Conservation (phyloP, 1,140 invertebrate species). For the Vanessa tameamea region DNA sequence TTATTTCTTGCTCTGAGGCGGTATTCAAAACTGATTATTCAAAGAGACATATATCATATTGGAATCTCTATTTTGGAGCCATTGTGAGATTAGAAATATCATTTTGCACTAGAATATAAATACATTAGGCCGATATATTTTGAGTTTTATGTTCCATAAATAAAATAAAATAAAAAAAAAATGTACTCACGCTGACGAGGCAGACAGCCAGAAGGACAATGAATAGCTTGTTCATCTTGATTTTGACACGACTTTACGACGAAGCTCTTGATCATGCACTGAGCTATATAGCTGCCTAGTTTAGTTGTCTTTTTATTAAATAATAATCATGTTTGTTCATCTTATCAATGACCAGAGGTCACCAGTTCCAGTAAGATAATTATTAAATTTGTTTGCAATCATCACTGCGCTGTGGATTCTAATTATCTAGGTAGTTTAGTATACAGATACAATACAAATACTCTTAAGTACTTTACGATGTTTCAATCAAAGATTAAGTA, state of each 20-base stretch:
- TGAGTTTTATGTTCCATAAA: too few species aligned
- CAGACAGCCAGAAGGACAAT: conserved; percentile 52
- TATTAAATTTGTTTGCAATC: conserved; percentile 46
- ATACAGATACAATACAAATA: not conserved
- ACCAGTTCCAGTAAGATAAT: conserved; percentile 43
- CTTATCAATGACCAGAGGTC: conserved; percentile 48
- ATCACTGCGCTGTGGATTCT: conserved; percentile 27
- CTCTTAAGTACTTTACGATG: too few species aligned
- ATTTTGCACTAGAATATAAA: too few species aligned
- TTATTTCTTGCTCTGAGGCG: too few species aligned
- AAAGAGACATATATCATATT: too few species aligned
- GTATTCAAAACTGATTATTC: too few species aligned
- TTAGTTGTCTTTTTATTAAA: conserved; percentile 33
- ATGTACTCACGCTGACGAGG: conserved; percentile 54
- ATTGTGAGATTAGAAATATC: too few species aligned
- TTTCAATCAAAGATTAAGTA: too few species aligned
- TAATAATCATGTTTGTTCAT: conserved; percentile 36
- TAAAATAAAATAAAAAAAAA: not conserved
- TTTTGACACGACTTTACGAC: conserved; percentile 33
- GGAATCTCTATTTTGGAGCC: too few species aligned
- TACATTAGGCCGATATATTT: too few species aligned
- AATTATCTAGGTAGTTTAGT: conserved; percentile 27
- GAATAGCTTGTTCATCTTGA: conserved; percentile 52
- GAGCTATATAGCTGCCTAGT: conserved; percentile 16
- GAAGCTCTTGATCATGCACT: conserved; percentile 31